A percentile compares a stretch with the other conserved stretches of the same genome.
Conservation (phyloP, 2,888 invertebrate species). For the Limnephilus rhombicus region DNA sequence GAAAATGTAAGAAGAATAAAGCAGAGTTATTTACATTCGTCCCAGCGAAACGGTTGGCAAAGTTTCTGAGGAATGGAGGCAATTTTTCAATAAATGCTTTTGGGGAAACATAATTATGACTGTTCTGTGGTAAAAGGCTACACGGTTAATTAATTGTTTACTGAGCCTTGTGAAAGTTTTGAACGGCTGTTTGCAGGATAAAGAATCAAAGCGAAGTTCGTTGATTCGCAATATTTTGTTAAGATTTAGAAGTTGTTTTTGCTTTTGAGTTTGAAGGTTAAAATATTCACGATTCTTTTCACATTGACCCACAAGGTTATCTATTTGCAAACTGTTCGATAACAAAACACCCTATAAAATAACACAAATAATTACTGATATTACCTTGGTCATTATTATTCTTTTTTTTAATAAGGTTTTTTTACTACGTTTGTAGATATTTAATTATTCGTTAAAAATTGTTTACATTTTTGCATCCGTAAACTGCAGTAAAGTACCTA, state of each 20-base stretch:
- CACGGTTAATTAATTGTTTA: background rate
- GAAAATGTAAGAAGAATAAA: background rate
- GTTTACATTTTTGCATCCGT: no score
- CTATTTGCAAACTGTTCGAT: no score
- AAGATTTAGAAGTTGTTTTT: background rate
- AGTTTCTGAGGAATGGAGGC: background rate
- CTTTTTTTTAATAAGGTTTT: no score
- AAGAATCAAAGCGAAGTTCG: background rate
- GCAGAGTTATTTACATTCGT: background rate
- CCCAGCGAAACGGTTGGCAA: background rate
- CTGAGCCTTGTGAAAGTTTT: background rate
- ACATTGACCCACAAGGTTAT: no score
- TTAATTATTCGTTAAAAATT: no score
- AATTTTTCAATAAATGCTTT: background rate
- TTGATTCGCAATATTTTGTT: background rate
- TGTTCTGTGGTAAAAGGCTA: background rate
- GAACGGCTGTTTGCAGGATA: background rate
- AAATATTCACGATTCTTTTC: background rate
- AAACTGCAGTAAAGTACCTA: no score
- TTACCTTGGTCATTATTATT: no score
- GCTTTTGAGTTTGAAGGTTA: background rate
- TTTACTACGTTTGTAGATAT: no score
- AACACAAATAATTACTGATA: no score
- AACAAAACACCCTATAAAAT: no score
- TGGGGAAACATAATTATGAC: background rate